phyloP scores from a whole-genome alignment of 2,113 vertebrate species.

The Pontoporia blainvillei region DNA sequence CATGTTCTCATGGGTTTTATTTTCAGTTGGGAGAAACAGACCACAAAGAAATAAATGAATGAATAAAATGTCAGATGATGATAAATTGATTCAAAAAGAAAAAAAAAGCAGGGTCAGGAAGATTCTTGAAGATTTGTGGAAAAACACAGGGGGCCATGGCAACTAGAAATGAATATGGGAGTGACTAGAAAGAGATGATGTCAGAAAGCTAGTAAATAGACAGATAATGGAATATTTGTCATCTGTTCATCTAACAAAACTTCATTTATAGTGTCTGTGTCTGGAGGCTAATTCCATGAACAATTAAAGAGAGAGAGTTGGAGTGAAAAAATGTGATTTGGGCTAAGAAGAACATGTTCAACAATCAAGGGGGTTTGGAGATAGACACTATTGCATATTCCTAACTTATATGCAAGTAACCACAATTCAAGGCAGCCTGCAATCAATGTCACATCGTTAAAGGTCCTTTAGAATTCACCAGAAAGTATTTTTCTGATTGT shows the following conservation, averaged over 20 bases:
- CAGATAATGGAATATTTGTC: neutral
- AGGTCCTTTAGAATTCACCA: neutral
- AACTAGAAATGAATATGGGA: neutral
- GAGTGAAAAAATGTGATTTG: neutral
- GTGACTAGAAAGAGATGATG: neutral
- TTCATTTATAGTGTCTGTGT: neutral
- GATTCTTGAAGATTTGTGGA: neutral
- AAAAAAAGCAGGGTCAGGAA: neutral
- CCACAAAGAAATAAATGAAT: neutral
- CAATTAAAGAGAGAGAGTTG: neutral
- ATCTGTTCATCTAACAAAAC: neutral
- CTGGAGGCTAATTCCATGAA: neutral
- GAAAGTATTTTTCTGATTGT: neutral
- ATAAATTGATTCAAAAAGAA: neutral
- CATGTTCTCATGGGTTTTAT: neutral
- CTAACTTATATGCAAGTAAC: neutral
- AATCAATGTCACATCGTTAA: neutral
- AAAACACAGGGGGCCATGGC: neutral
- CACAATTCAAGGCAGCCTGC: neutral
- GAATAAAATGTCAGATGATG: neutral
- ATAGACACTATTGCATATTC: neutral
- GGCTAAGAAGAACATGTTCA: neutral
- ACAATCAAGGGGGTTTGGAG: neutral
- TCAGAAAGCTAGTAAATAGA: neutral
- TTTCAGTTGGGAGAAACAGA: neutral